Conservation (phyloP, 1,140 invertebrate species). For the Pseudomyrmex dendroicus region DNA sequence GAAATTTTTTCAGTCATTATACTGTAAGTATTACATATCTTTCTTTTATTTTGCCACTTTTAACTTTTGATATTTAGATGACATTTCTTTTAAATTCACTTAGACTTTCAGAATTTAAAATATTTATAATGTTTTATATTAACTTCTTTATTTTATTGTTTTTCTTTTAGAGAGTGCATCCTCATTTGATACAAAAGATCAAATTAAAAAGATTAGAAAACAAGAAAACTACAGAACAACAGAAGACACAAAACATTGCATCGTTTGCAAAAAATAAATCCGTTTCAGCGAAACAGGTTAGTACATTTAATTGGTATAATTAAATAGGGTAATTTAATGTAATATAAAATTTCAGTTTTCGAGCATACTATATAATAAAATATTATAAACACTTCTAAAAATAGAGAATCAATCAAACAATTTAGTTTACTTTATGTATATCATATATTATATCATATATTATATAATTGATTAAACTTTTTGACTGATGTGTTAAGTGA, state of each 20-base stretch:
- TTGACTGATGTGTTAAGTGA: too few species aligned
- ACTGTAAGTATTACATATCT: too few species aligned
- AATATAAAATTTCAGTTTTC: too few species aligned
- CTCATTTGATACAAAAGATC: constrained; percentile 1
- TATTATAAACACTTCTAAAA: too few species aligned
- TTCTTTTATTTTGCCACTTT: background rate
- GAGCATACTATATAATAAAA: background rate
- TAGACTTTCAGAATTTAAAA: background rate
- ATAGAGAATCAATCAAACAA: too few species aligned
- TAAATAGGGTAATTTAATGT: too few species aligned
- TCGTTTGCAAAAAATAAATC: background rate
- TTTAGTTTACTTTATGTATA: too few species aligned
- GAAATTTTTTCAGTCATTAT: constrained; percentile 30
- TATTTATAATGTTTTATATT: background rate
- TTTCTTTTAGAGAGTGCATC: constrained; percentile 8
- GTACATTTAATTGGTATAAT: too few species aligned
- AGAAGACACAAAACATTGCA: background rate
- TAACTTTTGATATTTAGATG: background rate
- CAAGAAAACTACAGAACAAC: background rate
- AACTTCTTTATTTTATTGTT: constrained; percentile 1
- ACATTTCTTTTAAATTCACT: background rate
- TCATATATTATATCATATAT: too few species aligned
- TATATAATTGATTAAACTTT: too few species aligned
- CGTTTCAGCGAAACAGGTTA: background rate
- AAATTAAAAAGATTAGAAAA: constrained; percentile 16